Base-by-base conservation (phyloP, 2,113 vertebrate genomes). In the Amblyopsis rosae region DNA sequence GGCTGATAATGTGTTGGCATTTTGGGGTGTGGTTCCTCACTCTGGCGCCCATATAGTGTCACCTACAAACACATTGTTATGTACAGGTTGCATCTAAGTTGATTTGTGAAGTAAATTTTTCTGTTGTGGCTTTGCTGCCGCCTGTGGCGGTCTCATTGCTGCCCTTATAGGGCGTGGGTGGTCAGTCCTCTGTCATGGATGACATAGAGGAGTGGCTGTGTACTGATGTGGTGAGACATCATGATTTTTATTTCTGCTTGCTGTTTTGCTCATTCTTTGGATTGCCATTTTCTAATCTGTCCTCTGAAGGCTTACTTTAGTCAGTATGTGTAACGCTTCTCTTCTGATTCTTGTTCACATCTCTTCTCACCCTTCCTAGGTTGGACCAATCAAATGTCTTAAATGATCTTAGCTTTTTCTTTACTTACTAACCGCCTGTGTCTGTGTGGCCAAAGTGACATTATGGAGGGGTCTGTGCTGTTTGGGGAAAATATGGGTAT, bases 151-250 rank as follows among this genome's bases (percentile, higher is more conserved):
- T 88, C 92, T 91, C 81, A 82, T 86, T 89, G 86, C 91, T 92
- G 88, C 90, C 90, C 86, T 89, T 59, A 69, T 93, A 99, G 96
- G 94, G 94, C 85, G 95, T 92, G 58, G 94, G 94, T 87, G 90
- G 91, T 77, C 96, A 98, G 93, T 92, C 96, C 94, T 97, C 96
- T 94, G 95, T 98, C 93, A 98, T 99, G 98, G 97, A 99, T 95
- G 98, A 99, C 95, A 98, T 99, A 95, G 98, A 99, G 95, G 94
- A 98, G 88, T 99, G 98, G 98, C 96, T 99, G 90, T 91, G 95
- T 94, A 95, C 95, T 69, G 98, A 99, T 87, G 94, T 99, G 98
- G 98, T 99, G 96, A 98, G 98, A 96, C 79, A 69, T 79, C 87
- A 89, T 80, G 59, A 72, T 86, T 94, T 26, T 94, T 76, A 71